These are phyloP conservation scores for Idris sp. DNA, from an alignment of 1,140 invertebrate species.

Conservation along the genomic window DNA sequence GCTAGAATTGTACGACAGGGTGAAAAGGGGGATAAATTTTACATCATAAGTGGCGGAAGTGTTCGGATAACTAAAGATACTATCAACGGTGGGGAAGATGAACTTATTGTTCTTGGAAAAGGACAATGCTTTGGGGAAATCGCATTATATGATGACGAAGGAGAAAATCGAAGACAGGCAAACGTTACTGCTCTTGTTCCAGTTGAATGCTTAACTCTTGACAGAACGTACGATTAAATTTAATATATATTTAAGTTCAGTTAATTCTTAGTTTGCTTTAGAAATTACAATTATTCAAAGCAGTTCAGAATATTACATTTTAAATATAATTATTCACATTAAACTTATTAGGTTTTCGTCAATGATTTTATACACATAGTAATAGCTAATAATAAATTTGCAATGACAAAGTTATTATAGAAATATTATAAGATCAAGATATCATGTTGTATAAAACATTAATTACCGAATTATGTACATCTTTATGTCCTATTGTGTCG, in stretches of 20 bases:
- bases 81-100: constrained; percentile 79
- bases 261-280: constrained; percentile 2
- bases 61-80: constrained; percentile 86
- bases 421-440: too few relatives aligned
- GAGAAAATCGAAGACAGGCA: constrained; percentile 89
- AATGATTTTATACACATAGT: too few relatives aligned
- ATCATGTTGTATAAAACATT: too few relatives aligned
- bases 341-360: too few relatives aligned
- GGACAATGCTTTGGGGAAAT: constrained; percentile 90
- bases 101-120: constrained; percentile 82
- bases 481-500: too few relatives aligned
- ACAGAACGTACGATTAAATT: constrained; percentile 82
- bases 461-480: too few relatives aligned
- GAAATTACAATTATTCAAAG: too few relatives aligned
- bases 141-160: constrained; percentile 82
- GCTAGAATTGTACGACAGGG: constrained; percentile 95
- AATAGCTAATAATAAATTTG: too few relatives aligned
- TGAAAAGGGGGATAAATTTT: constrained; percentile 96
- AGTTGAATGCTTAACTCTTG: constrained; percentile 93
- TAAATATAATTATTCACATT: too few relatives aligned
- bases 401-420: too few relatives aligned
- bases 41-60: constrained; percentile 94
- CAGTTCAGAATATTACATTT: too few relatives aligned
- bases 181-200: constrained; percentile 91
- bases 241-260: neutral